phyloP scores from a whole-genome alignment of 2,113 vertebrate genomes.

The Cygnus buccinator region DNA sequence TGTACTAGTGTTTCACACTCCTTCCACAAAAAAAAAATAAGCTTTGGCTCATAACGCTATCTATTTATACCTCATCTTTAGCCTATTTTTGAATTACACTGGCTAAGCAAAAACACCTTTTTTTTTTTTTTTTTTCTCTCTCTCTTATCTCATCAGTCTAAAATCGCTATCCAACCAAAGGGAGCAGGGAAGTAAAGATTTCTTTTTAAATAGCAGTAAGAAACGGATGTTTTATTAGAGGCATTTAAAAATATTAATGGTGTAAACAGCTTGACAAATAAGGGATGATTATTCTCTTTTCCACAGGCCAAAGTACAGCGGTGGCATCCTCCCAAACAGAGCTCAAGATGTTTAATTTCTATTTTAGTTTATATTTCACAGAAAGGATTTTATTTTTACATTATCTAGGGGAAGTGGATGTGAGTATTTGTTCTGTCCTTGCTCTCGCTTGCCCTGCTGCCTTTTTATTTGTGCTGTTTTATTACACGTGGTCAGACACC shows the following conservation, averaged over 20 bases:
- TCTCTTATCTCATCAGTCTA: neutral
- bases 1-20: neutral
- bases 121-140: neutral
- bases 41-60: neutral
- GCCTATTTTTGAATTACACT: neutral
- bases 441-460: neutral
- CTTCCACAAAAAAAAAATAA: neutral
- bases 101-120: neutral
- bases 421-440: slow-evolving; percentile 4
- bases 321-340: slow-evolving; percentile 19
- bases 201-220: neutral
- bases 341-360: slow-evolving; percentile 33
- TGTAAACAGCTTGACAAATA: slow-evolving; percentile 38
- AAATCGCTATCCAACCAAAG: neutral
- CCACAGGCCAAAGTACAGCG: slow-evolving; percentile 31
- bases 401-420: slow-evolving; percentile 1
- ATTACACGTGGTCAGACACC: neutral
- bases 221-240: slow-evolving; percentile 16
- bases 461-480: slow-evolving; percentile 18
- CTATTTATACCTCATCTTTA: slow-evolving; percentile 34
- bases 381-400: slow-evolving; percentile 38
- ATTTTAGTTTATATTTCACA: slow-evolving; percentile 46
- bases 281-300: neutral
- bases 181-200: neutral
- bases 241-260: slow-evolving; percentile 45